Base-by-base conservation (phyloP, 2,113 vertebrate genomes). In the Ictidomys tridecemlineatus region DNA sequence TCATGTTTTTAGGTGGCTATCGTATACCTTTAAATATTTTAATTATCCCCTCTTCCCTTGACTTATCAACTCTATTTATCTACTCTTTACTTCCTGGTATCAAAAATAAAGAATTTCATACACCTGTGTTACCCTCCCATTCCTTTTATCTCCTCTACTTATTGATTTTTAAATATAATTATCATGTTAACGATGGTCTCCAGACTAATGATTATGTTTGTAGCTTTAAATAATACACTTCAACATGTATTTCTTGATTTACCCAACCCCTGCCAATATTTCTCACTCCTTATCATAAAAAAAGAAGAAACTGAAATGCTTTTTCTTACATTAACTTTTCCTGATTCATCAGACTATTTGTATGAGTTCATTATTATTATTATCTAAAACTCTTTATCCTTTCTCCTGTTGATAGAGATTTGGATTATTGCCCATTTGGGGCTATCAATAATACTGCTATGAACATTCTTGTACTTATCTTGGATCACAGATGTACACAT, bases 181-280 rank as follows among this genome's bases (percentile, higher is more conserved):
- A 74, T 85, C 58, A 82, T 67, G 30, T 65, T 72, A 92, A 78
- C 79, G 76, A 12, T 48, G 48, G 39, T 89, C 61, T 67, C 80
- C 79, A 53, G 5, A 72, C 4, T 67, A 73, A 73, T 78, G 26
- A 30, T 32, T 98, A 79, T 94, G n/a, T 97, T 98, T 98, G 93
- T 97, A 26, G 34, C 69, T 95, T 95, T 92, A 92, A 94, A 45
- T 86, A 67, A 67, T 94, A 65, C n/a, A 39, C n/a, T 83, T 78
- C 70, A 84, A 69, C 20, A 48, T 87, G n/a, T 92, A n/a, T 61
- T 94, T 94, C 69, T 92, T 95, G 24, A 85, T 76, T 84, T 80
- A 48, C 32, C 32, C 48, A 26, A 48, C 10, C n/a, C n/a, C 45
- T 65, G 32, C 42, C 69, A 94, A 58, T 93, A 63, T 72, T 61